Conservation (phyloP, 1,140 invertebrate genomes). For the Mercenaria mercenaria region DNA sequence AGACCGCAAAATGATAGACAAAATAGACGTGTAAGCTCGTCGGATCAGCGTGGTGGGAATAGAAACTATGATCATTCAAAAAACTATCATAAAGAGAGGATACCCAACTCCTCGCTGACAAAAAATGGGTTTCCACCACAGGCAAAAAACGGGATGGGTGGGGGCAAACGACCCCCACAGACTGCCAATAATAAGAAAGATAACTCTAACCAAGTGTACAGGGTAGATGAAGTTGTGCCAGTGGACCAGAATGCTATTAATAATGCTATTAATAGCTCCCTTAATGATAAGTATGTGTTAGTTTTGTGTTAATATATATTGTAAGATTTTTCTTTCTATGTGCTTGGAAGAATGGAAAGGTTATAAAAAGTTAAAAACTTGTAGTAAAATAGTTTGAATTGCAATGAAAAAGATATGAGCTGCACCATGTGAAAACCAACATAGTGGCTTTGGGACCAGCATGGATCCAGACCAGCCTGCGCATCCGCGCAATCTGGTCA, state of each 20-base stretch:
- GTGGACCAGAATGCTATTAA: conserved; percentile 88
- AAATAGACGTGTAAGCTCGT: conserved; percentile 75
- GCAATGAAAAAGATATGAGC: too few relatives aligned
- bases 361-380: too few relatives aligned
- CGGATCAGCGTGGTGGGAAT: conserved; percentile 61
- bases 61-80: conserved; percentile 72
- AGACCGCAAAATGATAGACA: conserved; percentile 83
- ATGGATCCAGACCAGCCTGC: too few relatives aligned
- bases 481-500: too few relatives aligned
- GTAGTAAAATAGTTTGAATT: too few relatives aligned
- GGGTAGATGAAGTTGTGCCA: conserved; percentile 88
- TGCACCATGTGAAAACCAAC: too few relatives aligned
- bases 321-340: too few relatives aligned
- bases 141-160: conserved; percentile 83
- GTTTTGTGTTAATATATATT: neutral
- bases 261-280: conserved; percentile 88
- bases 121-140: conserved; percentile 64
- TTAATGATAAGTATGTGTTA: conserved; percentile 76
- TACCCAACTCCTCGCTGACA: conserved; percentile 65
- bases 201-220: conserved; percentile 86
- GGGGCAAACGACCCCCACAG: conserved; percentile 79
- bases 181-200: conserved; percentile 79
- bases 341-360: too few relatives aligned
- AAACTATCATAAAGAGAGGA: conserved; percentile 68
- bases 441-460: too few relatives aligned